A percentile compares a stretch with the other conserved stretches of the same genome.
phyloP scores from a whole-genome alignment of 2,888 invertebrate genomes.

The Pocota personata region DNA sequence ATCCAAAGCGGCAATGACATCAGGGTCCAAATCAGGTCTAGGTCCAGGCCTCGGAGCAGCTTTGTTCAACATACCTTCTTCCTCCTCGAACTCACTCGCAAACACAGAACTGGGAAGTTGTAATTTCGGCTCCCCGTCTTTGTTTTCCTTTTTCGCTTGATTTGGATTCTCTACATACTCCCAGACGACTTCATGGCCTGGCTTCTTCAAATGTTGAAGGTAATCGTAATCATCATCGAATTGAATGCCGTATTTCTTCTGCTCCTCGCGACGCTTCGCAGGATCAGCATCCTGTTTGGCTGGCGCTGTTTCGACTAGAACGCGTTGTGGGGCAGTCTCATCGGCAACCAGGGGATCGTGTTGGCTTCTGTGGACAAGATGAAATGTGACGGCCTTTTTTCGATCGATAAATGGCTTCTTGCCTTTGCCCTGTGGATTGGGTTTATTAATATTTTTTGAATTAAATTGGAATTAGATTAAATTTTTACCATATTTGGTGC shows the following conservation, averaged over 20 bases:
- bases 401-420: conserved; percentile 91
- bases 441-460: background rate
- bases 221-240: conserved; percentile 98
- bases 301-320: conserved; percentile 86
- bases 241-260: conserved; percentile 94
- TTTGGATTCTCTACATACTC: conserved; percentile 82
- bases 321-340: conserved; percentile 94
- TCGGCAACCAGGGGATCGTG: conserved; percentile 95
- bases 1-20: conserved; percentile 95
- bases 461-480: background rate
- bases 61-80: conserved; percentile 86
- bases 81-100: conserved; percentile 93
- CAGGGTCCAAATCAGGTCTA: conserved; percentile 93
- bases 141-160: conserved; percentile 77
- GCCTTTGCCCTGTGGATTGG: conserved; percentile 78
- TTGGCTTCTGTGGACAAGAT: conserved; percentile 96
- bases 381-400: conserved; percentile 95
- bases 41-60: conserved; percentile 83
- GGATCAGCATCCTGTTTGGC: conserved; percentile 76
- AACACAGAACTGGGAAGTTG: conserved; percentile 94
- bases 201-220: conserved; percentile 90
- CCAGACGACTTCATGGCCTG: conserved; percentile 81
- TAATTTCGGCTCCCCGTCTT: conserved; percentile 80
- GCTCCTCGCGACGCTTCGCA: conserved; percentile 87
- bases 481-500: conserved; percentile 51